Percentiles rank a stretch among this genome's conserved stretches.
phyloP scores from a whole-genome alignment of 92 coral and sea anemone species.

The Paragorgia papillata region DNA sequence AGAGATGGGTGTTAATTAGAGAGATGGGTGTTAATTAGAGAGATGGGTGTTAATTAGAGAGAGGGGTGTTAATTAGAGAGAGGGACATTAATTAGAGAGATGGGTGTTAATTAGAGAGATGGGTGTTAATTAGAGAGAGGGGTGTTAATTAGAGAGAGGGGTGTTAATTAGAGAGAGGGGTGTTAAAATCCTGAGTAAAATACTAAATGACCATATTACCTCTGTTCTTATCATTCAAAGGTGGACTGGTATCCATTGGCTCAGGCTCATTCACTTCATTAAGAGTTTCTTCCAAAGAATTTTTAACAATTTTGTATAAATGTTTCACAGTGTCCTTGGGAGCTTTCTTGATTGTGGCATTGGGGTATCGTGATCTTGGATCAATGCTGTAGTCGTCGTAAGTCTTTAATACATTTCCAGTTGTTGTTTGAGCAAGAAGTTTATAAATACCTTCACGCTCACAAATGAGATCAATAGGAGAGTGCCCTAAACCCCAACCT shows the following conservation, averaged over 20 bases:
- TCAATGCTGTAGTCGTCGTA: constrained; percentile 74
- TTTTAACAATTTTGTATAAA: constrained; percentile 70
- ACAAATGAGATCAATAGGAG: constrained; percentile 78
- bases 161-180: too few relatives aligned
- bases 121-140: too few relatives aligned
- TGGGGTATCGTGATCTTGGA: constrained; percentile 89
- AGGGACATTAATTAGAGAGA: too few relatives aligned
- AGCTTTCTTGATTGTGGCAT: constrained; percentile 67
- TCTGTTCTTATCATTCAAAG: constrained; percentile 57
- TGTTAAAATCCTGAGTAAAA: too few relatives aligned
- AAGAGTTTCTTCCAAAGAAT: constrained; percentile 63
- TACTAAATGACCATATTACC: too few relatives aligned
- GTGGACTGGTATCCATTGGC: constrained; percentile 79
- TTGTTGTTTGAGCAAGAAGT: constrained; percentile 91
- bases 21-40: too few relatives aligned
- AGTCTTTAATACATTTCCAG: constrained; percentile 85
- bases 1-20: too few relatives aligned
- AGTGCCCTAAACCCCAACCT: constrained; percentile 88
- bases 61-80: too few relatives aligned
- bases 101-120: too few relatives aligned
- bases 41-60: too few relatives aligned
- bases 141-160: too few relatives aligned
- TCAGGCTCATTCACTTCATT: constrained; percentile 62
- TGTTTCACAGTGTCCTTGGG: constrained; percentile 69
- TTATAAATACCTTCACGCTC: constrained; percentile 87